Evolutionary conservation across 1,140 invertebrate genomes (phyloP).

Genomic region (Eubasilissa regina): DNA sequence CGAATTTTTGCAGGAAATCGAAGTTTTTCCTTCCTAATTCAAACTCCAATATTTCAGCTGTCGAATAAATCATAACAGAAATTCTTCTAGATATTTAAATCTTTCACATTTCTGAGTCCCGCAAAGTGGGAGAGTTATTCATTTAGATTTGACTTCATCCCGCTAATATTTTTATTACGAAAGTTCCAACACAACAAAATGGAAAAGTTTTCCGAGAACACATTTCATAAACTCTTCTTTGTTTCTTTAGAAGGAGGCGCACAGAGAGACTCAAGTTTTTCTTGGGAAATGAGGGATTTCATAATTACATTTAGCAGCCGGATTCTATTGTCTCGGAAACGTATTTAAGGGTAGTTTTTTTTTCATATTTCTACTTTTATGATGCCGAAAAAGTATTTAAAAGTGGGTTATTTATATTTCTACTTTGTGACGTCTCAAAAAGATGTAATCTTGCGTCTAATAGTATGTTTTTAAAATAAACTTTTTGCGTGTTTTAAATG

Average conservation of each 20-base stretch:
- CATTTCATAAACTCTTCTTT: slow-evolving; percentile 22
- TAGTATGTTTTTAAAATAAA: too few relatives aligned
- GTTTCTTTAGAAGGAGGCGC: background rate
- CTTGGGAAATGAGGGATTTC: background rate
- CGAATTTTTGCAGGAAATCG: too few relatives aligned
- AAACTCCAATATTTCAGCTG: background rate
- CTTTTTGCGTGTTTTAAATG: too few relatives aligned
- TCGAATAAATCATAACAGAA: background rate
- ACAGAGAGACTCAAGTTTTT: background rate
- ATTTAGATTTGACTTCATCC: slow-evolving; percentile 24
- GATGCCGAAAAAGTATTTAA: too few relatives aligned
- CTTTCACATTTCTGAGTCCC: background rate
- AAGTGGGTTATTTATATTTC: too few relatives aligned
- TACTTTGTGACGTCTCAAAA: too few relatives aligned
- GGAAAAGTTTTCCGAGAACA: slow-evolving; percentile 21
- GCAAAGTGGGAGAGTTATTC: background rate
- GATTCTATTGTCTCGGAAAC: background rate
- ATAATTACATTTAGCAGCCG: background rate
- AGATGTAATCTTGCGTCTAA: too few relatives aligned
- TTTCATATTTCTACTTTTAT: background rate
- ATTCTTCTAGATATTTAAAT: slow-evolving; percentile 5
- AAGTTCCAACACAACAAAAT: slow-evolving; percentile 27
- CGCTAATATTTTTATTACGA: slow-evolving; percentile 37
- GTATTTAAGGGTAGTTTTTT: background rate
- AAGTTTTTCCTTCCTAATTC: too few relatives aligned